Evolutionary conservation across 92 coral and sea anemone species (phyloP).

Genomic region (Heteractis magnifica): DNA sequence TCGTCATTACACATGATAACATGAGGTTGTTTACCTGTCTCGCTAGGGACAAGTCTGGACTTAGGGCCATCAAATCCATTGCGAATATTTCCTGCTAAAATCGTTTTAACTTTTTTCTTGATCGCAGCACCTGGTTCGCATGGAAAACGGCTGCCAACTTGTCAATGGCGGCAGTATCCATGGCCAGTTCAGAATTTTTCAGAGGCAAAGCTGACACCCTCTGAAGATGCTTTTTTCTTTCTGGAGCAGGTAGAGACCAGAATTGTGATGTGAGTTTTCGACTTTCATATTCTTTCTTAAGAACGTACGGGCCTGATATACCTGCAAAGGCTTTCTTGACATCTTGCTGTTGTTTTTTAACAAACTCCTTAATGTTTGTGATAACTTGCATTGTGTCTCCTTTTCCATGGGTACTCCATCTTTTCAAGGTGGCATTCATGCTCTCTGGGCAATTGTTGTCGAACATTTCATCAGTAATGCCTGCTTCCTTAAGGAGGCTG

Average conservation of each 20-base stretch:
- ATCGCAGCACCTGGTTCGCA: conserved; percentile 38
- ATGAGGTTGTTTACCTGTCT: conserved; percentile 17
- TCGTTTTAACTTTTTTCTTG: conserved; percentile 35
- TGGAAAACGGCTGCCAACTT: conserved; percentile 13
- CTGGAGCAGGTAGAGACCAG: conserved; percentile 30
- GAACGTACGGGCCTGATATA: conserved; percentile 32
- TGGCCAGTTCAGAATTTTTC: neutral
- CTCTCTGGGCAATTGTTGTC: conserved; percentile 53
- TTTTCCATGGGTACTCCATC: conserved; percentile 33
- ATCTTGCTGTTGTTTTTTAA: conserved; percentile 43
- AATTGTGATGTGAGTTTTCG: conserved; percentile 18
- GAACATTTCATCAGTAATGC: conserved; percentile 30
- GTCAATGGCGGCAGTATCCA: neutral
- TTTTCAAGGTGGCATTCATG: conserved; percentile 44
- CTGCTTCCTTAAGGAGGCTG: conserved; percentile 25
- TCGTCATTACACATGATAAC: neutral
- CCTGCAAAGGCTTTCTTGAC: conserved; percentile 48
- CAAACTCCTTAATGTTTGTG: conserved; percentile 35
- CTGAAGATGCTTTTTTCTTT: conserved; percentile 13
- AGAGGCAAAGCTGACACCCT: neutral
- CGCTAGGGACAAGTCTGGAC: conserved; percentile 35
- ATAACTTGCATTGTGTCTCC: conserved; percentile 36
- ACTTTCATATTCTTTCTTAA: conserved; percentile 38
- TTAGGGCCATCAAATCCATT: conserved; percentile 46
- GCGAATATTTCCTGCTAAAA: conserved; percentile 34